phyloP scores from a whole-genome alignment of 2,888 invertebrate genomes.

The Oligia fasciuncula region DNA sequence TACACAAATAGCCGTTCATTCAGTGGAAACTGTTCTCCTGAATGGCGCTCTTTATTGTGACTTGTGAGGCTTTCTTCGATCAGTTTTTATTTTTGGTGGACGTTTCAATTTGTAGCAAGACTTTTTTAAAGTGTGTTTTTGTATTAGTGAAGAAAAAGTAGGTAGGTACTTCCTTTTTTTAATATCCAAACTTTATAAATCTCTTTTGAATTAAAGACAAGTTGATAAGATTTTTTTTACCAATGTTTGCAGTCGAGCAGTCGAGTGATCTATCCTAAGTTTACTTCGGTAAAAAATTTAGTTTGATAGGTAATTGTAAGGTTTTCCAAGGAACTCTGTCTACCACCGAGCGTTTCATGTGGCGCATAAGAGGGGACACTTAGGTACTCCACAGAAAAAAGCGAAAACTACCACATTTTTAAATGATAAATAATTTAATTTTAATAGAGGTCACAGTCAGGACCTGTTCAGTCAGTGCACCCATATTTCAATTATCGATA shows the following conservation, averaged over 20 bases:
- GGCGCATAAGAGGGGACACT: neutral
- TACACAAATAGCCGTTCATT: conserved; percentile 57
- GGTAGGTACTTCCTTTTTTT: neutral
- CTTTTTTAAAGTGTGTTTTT: conserved; percentile 11
- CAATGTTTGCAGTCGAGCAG: no score
- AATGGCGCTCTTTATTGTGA: conserved; percentile 36
- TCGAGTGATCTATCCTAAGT: neutral
- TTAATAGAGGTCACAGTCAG: no score
- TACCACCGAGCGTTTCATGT: neutral
- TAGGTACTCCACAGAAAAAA: neutral
- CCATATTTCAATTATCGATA: no score
- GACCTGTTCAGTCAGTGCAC: no score
- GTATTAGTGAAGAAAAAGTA: neutral
- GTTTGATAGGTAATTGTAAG: neutral
- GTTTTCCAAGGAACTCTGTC: neutral
- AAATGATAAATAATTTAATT: no score
- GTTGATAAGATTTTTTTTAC: neutral
- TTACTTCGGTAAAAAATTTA: neutral
- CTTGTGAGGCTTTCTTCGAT: conserved; percentile 38
- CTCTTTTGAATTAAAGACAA: neutral
- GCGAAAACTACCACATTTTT: no score
- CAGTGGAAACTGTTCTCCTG: conserved; percentile 37
- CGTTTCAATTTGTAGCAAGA: conserved; percentile 29
- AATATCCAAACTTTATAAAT: neutral
- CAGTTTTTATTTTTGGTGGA: conserved; percentile 29